Percentiles rank a stretch among this genome's conserved stretches.
These are phyloP conservation scores for Sebastes hubbsi DNA, from an alignment of 2,797 vertebrate species.

Conservation along the genomic window DNA sequence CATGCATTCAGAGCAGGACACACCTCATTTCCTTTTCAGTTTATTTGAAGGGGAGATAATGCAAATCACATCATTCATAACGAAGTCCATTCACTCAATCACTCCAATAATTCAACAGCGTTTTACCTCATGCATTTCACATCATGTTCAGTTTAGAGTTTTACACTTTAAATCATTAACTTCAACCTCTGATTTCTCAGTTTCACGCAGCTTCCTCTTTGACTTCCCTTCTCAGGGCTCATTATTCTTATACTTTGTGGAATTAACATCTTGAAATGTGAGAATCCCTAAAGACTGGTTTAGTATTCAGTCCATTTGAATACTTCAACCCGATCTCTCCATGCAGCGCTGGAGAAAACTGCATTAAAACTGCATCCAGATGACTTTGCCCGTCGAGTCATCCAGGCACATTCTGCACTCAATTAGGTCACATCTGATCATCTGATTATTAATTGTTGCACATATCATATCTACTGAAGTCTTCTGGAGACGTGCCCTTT, in stretches of 20 bases:
- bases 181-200: background rate
- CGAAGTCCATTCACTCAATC: background rate
- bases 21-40: background rate
- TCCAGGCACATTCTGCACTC: slow-evolving; percentile 43
- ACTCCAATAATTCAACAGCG: background rate
- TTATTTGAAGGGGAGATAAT: background rate
- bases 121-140: no score
- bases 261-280: background rate
- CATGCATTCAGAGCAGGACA: background rate
- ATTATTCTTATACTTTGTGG: background rate
- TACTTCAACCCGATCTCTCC: background rate
- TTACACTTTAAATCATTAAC: background rate
- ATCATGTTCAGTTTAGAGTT: no score
- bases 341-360: slow-evolving; percentile 24
- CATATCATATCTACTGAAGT: background rate
- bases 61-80: background rate
- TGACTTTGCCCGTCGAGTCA: slow-evolving; percentile 42
- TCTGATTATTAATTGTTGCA: slow-evolving; percentile 27
- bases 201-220: no score
- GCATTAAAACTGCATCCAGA: slow-evolving; percentile 43
- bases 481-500: background rate
- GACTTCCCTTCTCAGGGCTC: background rate
- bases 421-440: slow-evolving; percentile 40
- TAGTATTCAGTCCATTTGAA: slow-evolving; percentile 31
- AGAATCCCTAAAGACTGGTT: slow-evolving; percentile 11